phyloP scores from a whole-genome alignment of 2,797 vertebrate species.

The Enteromius radiatus region DNA sequence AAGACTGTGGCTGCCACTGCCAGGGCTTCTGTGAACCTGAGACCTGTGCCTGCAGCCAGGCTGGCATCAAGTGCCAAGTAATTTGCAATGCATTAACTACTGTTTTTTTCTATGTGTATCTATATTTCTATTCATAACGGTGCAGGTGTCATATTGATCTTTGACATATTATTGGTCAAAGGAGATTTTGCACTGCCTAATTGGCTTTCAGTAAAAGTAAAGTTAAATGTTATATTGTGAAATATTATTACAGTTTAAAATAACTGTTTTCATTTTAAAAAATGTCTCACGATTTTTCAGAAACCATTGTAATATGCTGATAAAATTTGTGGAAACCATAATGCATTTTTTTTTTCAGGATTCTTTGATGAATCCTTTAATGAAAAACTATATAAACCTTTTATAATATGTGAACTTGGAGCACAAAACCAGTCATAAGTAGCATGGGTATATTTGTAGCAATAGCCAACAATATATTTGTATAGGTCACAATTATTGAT shows the following conservation, averaged over 20 bases:
- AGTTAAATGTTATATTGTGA: neutral
- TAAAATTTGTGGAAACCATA: too few relatives aligned
- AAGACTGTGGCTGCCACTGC: conserved; percentile 93
- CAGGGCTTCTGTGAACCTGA: conserved; percentile 93
- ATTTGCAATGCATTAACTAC: neutral
- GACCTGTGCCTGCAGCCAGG: conserved; percentile 93
- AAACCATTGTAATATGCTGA: neutral
- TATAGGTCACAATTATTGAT: too few relatives aligned
- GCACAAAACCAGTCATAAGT: too few relatives aligned
- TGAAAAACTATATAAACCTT: neutral
- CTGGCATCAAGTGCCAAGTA: conserved; percentile 98
- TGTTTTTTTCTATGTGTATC: neutral
- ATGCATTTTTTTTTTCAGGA: neutral
- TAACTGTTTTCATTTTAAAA: neutral
- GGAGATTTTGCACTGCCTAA: neutral
- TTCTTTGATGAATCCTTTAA: neutral
- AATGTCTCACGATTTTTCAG: neutral
- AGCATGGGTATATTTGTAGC: too few relatives aligned
- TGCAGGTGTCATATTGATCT: neutral
- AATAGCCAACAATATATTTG: too few relatives aligned
- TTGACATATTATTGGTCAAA: neutral
- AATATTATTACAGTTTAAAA: neutral
- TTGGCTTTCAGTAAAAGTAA: neutral
- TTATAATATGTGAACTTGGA: too few relatives aligned
- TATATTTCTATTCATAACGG: neutral